Base-by-base conservation (phyloP, 2,113 vertebrate genomes). In the Macaca fascicularis region DNA sequence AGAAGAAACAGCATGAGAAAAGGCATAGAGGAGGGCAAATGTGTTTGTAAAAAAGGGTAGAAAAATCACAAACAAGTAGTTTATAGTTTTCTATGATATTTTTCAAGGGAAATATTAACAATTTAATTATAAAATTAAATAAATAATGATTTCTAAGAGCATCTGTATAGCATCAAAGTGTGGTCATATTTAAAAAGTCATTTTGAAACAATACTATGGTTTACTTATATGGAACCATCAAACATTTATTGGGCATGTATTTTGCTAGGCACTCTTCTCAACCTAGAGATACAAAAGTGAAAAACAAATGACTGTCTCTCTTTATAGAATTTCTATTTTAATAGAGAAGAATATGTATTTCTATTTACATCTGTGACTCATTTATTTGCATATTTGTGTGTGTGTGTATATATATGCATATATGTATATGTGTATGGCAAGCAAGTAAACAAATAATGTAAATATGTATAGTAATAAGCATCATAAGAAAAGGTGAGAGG, bases 81-180 rank as follows among this genome's bases (percentile, higher is more conserved):
- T 35, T 45, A 5, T 14, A 25, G 35, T 92, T 92, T 95, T 75
- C 50, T 81, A 50, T 76, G 6, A 32, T 30, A 50, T 22, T 67
- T 59, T 50, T 81, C 16, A 82, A 86, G 17, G 6, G 38, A 91
- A 79, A 74, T 90, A 79, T 16, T 61, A 43, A 70, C 48, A 4
- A 30, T 32, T 72, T 90, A 74, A 91, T 22, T 55, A 57, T 69
- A 69, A 80, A 94, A 72, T 82, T 78, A 35, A 81, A 69, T 57
- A 2, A 90, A 87, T 67, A 82, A 59, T 82, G 2, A 92, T 5
- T 87, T 69, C 90, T 48, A 7, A 2, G 38, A 70, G 85, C 27
- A 13, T 35, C 50, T 38, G 27, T 5, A 23, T 38, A 72, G 38
- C 6, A 64, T 80, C 43, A 72, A 89, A 80, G 25, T 43, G 5